phyloP scores from a whole-genome alignment of 1,140 invertebrate genomes.

The Amyelois transitella region DNA sequence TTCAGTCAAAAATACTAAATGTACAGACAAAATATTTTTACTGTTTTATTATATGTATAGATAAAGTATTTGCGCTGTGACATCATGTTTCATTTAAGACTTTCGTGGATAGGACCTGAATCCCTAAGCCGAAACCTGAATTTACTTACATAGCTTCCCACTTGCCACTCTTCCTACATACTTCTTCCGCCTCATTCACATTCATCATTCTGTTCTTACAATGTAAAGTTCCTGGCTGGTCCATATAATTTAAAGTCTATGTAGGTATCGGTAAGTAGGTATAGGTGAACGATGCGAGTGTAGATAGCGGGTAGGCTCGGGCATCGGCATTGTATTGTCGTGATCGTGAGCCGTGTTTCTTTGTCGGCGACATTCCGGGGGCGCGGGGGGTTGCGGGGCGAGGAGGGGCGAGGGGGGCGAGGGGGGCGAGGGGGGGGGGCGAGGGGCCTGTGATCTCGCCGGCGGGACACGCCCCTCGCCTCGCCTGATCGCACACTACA shows the following conservation, averaged over 20 bases:
- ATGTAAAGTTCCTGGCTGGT: background rate
- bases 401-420: background rate
- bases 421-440: background rate
- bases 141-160: too few species aligned
- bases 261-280: background rate
- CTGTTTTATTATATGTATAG: too few species aligned
- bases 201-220: too few species aligned
- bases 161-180: too few species aligned
- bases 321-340: background rate
- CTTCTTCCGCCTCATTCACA: too few species aligned
- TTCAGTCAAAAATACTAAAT: too few species aligned
- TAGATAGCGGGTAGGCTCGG: background rate
- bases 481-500: background rate
- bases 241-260: background rate
- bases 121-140: too few species aligned
- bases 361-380: background rate
- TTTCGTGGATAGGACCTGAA: too few species aligned
- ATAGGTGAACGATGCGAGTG: background rate
- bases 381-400: background rate
- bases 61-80: too few species aligned
- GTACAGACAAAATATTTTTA: too few species aligned
- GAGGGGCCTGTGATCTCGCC: background rate
- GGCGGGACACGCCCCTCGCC: background rate
- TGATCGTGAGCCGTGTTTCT: background rate
- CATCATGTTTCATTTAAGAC: too few species aligned